Base-by-base conservation (phyloP, 2,113 vertebrate genomes). In the Dasypus novemcinctus region DNA sequence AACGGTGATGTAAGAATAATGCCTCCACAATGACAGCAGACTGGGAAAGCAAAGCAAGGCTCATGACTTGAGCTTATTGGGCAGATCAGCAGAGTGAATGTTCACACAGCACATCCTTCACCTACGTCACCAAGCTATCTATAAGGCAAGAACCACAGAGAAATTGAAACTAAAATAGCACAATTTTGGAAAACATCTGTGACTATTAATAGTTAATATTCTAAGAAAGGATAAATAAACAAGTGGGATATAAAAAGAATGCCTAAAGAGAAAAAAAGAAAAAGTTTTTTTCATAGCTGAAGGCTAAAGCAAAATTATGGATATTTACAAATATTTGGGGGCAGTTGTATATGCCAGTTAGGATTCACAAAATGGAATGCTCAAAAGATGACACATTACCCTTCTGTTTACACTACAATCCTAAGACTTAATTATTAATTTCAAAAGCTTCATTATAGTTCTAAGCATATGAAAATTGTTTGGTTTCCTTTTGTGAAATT, bases 1-100 rank as follows among this genome's bases (percentile, higher is more conserved):
- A 64, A 83, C 1, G 1, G 9, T 7, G 36, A 49, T 13, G 33
- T 99, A 98, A 80, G 98, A 99, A 96, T 99, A 98, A 85, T 99
- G 93, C 91, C 99, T 99, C 99, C 99, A 96, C n/a, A 98, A 66
- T 0, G 13, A 57, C 86, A 76, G 93, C 80, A n/a, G 90, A 46
- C 2, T 1, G 29, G n/a, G 21, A 69, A 46, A 38, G 29, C 25
- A n/a, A 29, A 59, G 23, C 15, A 36, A 43, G 31, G 12, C 12
- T 86, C 57, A 31, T 4, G 25, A 36, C 17, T 23, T 23, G 49
- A 31, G 18, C 20, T 49, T 9, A 2, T 12, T 10, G 18, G 33
- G 1, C 33, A 49, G 13, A 15, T 2, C 1, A 0, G 29, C 14
- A 8, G 4, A 17, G 20, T 4, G 7, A 84, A 41, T 13, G 27